Evolutionary conservation across 2,797 vertebrate genomes (phyloP), one percentile per base, ranked within the genome.

Genomic region (Gambusia yucatana): DNA sequence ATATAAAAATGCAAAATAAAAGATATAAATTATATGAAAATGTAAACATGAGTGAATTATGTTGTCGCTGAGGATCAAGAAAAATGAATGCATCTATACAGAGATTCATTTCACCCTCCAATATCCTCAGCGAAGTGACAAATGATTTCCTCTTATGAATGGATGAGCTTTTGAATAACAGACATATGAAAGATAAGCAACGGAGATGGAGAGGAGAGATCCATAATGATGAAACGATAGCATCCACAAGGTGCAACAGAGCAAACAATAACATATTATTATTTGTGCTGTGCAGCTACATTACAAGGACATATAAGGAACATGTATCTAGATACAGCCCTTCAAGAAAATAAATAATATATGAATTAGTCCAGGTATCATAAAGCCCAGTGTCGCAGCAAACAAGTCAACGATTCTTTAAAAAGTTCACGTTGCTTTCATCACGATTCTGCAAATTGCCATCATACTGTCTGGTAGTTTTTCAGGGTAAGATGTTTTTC

Each of bases 71-170:
- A 86, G 73, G 83, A 86, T 73, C 47, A 82, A 78, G 74, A 84
- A 72, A 82, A 88, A 87, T 71, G 88, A 80, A 43, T 55, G 3
- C 33, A 83, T 80, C 61, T n/a, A 44, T 71, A 33, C 63, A 16
- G 36, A 44, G 57, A 61, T 70, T 70, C 5, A 46, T 33, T 79
- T 87, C 82, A 82, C 88, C 84, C 87, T 81, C 83, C 87, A 78
- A 93, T 93, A 91, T 91, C 94, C 88, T 83, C 77, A 73, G 72
- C 33, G 77, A 81, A 59, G 76, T 86, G 85, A 91, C 84, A 88
- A 77, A 86, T 57, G 6, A 80, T 89, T 82, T 84, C 79, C 76
- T 77, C 57, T 77, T 78, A 80, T 76, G 3, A 20, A 17, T 20
- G 70, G 79, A 78, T 82, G 43, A 67, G 50, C 78, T 50, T 77